Percentiles rank a stretch among this genome's conserved stretches.
Conservation (phyloP, 2,888 invertebrate genomes). For the Ischnura elegans region DNA sequence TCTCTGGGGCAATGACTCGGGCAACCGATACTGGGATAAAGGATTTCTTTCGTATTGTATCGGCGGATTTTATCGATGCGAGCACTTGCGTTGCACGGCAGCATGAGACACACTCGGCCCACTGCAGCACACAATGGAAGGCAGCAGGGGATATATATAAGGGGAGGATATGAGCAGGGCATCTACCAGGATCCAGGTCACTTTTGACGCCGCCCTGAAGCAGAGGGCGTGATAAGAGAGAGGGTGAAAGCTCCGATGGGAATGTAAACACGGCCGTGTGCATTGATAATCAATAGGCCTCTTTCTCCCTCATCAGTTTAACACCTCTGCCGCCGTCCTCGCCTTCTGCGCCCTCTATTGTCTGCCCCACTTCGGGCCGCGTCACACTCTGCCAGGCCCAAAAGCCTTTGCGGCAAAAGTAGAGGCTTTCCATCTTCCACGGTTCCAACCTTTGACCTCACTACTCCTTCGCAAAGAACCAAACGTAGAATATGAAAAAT, state of each 20-base stretch:
- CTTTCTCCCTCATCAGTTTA: constrained; percentile 8
- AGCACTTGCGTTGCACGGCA: neutral
- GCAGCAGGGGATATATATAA: too few relatives aligned
- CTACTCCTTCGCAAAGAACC: too few relatives aligned
- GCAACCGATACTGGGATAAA: neutral
- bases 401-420: neutral
- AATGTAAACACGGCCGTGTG: neutral
- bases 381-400: neutral
- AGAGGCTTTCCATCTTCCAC: neutral
- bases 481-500: too few relatives aligned
- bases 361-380: neutral
- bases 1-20: neutral
- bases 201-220: neutral
- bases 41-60: neutral
- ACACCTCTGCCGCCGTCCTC: neutral
- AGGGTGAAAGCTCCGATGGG: neutral
- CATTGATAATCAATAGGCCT: constrained; percentile 4
- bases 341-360: neutral
- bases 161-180: too few relatives aligned
- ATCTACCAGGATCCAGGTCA: neutral
- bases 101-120: neutral
- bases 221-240: neutral
- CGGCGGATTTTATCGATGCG: neutral
- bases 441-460: neutral
- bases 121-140: neutral